Percentiles rank a stretch among this genome's conserved stretches.
These are phyloP conservation scores for Trachelus tabidus DNA, from an alignment of 2,888 invertebrate genomes.

Conservation along the genomic window DNA sequence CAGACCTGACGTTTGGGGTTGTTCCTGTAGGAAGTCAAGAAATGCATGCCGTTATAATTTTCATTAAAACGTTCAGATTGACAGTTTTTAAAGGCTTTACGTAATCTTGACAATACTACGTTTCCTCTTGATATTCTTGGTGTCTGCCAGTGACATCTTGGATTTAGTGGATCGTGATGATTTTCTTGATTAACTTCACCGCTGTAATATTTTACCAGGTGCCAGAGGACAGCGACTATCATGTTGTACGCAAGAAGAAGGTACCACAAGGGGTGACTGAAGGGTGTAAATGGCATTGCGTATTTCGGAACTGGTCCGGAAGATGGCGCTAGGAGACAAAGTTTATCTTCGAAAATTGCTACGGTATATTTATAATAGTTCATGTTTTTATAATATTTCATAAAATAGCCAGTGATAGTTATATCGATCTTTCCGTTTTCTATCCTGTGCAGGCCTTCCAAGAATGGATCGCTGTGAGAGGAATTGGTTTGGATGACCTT, in stretches of 20 bases:
- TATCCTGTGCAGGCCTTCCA: slow-evolving; percentile 26
- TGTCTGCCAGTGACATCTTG: background rate
- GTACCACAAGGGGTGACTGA: slow-evolving; percentile 35
- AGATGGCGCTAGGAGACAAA: slow-evolving; percentile 42
- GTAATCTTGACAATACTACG: background rate
- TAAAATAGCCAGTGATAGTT: slow-evolving; percentile 39
- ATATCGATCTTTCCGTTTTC: slow-evolving; percentile 29
- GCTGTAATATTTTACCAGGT: slow-evolving; percentile 18
- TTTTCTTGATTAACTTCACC: background rate
- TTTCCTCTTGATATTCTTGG: background rate
- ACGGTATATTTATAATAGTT: slow-evolving; percentile 33
- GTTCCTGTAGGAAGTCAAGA: background rate
- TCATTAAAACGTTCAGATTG: background rate
- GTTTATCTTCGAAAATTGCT: slow-evolving; percentile 36
- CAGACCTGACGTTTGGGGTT: background rate
- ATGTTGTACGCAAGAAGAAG: slow-evolving; percentile 35
- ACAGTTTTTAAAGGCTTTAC: background rate
- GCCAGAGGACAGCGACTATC: slow-evolving; percentile 36
- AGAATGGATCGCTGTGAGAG: slow-evolving; percentile 36
- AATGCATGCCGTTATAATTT: background rate
- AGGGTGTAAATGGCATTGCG: slow-evolving; percentile 43
- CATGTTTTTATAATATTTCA: slow-evolving; percentile 27
- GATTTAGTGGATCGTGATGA: background rate
- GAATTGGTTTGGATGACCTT: slow-evolving; percentile 9
- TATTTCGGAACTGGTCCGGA: slow-evolving; percentile 37